A percentile compares a stretch with the other conserved stretches of the same genome.
Evolutionary conservation across 2,797 vertebrate genomes (phyloP).

Genomic region (Sebastiscus tertius): DNA sequence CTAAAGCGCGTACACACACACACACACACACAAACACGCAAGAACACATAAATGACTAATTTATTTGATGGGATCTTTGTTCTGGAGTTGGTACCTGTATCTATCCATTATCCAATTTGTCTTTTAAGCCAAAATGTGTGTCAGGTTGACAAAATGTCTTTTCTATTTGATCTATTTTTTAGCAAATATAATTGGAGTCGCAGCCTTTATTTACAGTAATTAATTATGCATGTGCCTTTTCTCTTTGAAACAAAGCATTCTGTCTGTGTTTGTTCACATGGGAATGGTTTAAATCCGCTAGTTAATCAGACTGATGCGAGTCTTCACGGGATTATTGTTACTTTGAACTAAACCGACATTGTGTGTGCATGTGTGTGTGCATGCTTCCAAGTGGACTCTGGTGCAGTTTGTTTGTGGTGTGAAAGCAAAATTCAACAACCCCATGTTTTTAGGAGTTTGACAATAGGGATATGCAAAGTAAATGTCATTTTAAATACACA

Average conservation of each 20-base stretch:
- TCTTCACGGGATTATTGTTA: constrained; percentile 28
- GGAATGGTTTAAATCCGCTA: constrained; percentile 43
- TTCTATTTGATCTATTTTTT: constrained; percentile 57
- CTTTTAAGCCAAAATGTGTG: constrained; percentile 14
- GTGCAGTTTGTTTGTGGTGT: background rate
- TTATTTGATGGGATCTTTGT: constrained; percentile 23
- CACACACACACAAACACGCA: background rate
- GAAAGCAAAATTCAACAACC: background rate
- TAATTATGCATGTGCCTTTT: constrained; percentile 52
- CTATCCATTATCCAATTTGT: constrained; percentile 3
- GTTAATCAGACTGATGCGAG: constrained; percentile 44
- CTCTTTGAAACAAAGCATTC: constrained; percentile 54
- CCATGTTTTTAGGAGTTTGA: background rate
- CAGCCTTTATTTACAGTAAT: constrained; percentile 58
- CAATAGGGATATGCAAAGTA: background rate
- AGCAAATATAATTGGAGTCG: constrained; percentile 50
- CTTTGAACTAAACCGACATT: constrained; percentile 17
- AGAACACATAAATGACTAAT: background rate
- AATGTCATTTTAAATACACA: background rate
- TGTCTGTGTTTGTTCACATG: constrained; percentile 46
- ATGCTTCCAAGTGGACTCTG: background rate
- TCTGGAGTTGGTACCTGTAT: constrained; percentile 10
- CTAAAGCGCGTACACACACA: constrained; percentile 6
- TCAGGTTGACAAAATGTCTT: constrained; percentile 41
- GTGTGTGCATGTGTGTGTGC: background rate